Conservation (phyloP, 2,888 invertebrate species). For the Ptilodon capucinus region DNA sequence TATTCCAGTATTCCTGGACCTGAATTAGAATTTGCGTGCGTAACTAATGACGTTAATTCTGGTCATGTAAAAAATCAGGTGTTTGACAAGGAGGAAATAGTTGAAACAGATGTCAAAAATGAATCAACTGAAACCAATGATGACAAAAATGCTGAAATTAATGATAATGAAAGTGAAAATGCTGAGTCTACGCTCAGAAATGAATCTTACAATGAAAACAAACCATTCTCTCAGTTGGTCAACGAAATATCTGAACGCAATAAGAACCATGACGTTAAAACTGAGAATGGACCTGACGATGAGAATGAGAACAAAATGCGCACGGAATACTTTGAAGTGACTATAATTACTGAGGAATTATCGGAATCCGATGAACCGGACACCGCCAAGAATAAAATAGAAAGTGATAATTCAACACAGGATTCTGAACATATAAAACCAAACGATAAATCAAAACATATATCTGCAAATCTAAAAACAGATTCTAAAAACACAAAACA, state of each 20-base stretch:
- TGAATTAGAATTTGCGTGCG: conserved; percentile 74
- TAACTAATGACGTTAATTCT: conserved; percentile 42
- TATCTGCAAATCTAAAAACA: conserved; percentile 3
- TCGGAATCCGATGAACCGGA: conserved; percentile 52
- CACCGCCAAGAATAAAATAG: conserved; percentile 6
- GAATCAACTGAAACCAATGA: background rate
- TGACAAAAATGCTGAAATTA: background rate
- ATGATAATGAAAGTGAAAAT: background rate
- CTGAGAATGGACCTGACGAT: conserved; percentile 25
- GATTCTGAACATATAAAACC: conserved; percentile 32
- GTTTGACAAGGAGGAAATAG: conserved; percentile 19
- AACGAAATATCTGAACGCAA: conserved; percentile 41
- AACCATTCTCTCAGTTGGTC: conserved; percentile 40
- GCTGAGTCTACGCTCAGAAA: conserved; percentile 7
- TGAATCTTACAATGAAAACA: conserved; percentile 38
- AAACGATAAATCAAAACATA: too few relatives aligned
- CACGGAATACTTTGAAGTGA: conserved; percentile 53
- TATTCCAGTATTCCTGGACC: conserved; percentile 77
- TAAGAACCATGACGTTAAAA: conserved; percentile 21
- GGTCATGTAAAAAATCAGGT: conserved; percentile 11
- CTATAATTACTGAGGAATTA: conserved; percentile 60
- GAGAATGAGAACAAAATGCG: conserved; percentile 31
- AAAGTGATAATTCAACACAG: background rate
- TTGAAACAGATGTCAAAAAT: conserved; percentile 11
- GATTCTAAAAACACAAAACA: background rate